phyloP scores from a whole-genome alignment of 1,140 invertebrate genomes.

The Wasmannia auropunctata region DNA sequence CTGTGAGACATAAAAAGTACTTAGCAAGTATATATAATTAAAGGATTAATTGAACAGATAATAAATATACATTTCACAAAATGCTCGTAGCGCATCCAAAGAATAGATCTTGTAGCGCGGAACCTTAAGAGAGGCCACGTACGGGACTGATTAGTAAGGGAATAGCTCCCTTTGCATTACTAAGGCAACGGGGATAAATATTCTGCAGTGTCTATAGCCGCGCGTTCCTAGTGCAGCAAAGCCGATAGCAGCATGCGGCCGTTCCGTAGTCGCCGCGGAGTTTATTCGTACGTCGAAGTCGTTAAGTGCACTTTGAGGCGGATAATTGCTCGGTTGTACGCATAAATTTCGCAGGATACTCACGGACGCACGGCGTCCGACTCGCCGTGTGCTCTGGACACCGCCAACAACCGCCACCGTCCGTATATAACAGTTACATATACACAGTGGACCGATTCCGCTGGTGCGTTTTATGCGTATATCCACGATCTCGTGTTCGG shows the following conservation, averaged over 20 bases:
- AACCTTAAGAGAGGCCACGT: neutral
- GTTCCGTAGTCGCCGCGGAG: conserved; percentile 56
- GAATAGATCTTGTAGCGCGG: conserved; percentile 4
- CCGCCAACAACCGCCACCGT: conserved; percentile 1
- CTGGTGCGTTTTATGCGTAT: conserved; percentile 45
- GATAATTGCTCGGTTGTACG: conserved; percentile 69
- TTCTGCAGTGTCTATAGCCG: conserved; percentile 38
- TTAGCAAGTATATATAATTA: conserved; percentile 27
- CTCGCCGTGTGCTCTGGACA: neutral
- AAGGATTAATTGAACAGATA: conserved; percentile 20
- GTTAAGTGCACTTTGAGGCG: conserved; percentile 72
- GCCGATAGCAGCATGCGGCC: conserved; percentile 33
- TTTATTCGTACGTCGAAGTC: conserved; percentile 72
- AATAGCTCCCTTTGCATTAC: neutral
- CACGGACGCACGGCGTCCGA: neutral
- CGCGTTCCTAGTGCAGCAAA: conserved; percentile 8
- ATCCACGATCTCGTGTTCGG: neutral
- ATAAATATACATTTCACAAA: neutral
- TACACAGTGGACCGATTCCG: conserved; percentile 14
- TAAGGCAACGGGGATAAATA: conserved; percentile 49
- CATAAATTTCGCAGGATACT: conserved; percentile 66
- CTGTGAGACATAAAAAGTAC: neutral
- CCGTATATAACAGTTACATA: neutral
- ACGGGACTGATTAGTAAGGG: conserved; percentile 55
- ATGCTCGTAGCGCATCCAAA: neutral